Base-by-base conservation (phyloP, 2,888 invertebrate genomes). In the Athalia rosae region DNA sequence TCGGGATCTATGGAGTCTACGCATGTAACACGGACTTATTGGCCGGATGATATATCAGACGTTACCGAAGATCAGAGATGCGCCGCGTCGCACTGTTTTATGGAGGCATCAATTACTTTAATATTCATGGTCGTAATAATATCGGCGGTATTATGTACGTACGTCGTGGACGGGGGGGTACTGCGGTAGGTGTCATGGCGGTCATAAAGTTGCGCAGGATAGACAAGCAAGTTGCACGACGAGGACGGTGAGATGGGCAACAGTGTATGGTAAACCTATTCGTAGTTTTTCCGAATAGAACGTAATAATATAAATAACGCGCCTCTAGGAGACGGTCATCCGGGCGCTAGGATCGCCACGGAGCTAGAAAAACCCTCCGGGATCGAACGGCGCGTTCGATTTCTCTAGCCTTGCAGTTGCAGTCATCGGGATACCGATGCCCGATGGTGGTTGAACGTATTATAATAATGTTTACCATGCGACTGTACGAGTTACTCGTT, bases 51-150 rank as follows among this genome's bases (percentile, higher is more conserved):
- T 28, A 28, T 58, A 8, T 41, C 9, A 58, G 41, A 58, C n/a
- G 5, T 8, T 45, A 71, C 81, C 82, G 80, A 84, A 86, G 86
- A 84, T 82, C 82, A 82, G 82, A 81, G 81, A 82, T 78, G 80
- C 78, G 81, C 76, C 82, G 83, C 79, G 83, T 83, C 82, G 79
- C 82, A 84, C 80, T 61, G 83, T 84, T 87, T 87, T 87, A 87
- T 84, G 83, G 84, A 83, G 84, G 85, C 86, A 87, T 87, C 87
- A 85, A 87, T 87, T 87, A 85, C 84, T 86, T 85, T 84, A 87
- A 87, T 87, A 87, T 87, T 86, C 85, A 83, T 82, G 85, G 83
- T 83, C 84, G 85, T 85, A 85, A 28, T 28, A 28, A 85, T 85
- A 84, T 85, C 83, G 80, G 81, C 78, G 81, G 56, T 66, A 76